Base-by-base conservation (phyloP, 2,888 invertebrate genomes). In the Ormyrus pomaceus region DNA sequence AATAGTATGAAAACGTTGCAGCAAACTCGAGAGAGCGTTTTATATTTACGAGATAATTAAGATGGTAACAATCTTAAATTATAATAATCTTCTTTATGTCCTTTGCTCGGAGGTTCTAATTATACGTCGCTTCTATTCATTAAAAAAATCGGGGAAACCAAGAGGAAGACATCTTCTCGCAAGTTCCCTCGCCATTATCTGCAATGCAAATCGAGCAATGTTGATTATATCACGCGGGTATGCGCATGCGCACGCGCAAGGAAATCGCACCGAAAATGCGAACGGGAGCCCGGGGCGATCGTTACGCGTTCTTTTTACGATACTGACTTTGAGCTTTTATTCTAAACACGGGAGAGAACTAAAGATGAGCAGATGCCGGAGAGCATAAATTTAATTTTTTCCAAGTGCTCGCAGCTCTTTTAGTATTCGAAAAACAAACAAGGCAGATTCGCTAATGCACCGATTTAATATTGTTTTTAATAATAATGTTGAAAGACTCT, bases 231-330 rank as follows among this genome's bases (percentile, higher is more conserved):
- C 74, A 50, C 11, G n/a, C 61, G 56, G 6, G 46, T 46, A 13
- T 10, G 69, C 13, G 19, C 10, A n/a, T n/a, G 10, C 53, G 10
- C 53, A 10, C 0, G 65, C 65, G 51, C 51, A 51, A 64, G 50
- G n/a, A 66, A 68, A 75, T 75, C 59, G 66, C 56, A 9, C 59
- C 58, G 66, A 75, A 68, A 75, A 75, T 58, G 11, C 66, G n/a
- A n/a, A 55, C 13, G 19, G 13, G 64, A 64, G 48, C 64, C 8
- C 45, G 51, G 56, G 73, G 64, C 45, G n/a, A 55, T 61, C 59
- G 46, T 71, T 61, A 59, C 19, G 70, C 19, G 50, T 34, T 19
- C n/a, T 19, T 53, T 66, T 45, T 34, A 34, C 34, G 34, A 34
- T 34, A 3, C 34, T 34, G 34, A 34, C 34, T 34, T 34, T 34